A percentile compares a stretch with the other conserved stretches of the same genome.
Conservation (phyloP, 2,888 invertebrate genomes). For the Nomada fabriciana region DNA sequence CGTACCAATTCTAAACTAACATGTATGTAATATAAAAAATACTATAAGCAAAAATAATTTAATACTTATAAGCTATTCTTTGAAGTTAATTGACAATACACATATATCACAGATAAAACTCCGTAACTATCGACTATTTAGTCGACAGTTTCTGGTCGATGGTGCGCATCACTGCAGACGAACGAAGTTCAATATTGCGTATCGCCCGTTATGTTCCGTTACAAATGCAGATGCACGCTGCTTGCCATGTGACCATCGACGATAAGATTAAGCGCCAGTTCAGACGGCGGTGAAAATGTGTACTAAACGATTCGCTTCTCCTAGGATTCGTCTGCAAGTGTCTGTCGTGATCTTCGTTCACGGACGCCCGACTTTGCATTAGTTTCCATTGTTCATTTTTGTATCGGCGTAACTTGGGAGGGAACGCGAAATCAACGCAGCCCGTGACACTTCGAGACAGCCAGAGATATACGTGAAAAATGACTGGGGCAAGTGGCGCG, state of each 20-base stretch:
- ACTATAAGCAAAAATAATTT: too few species aligned
- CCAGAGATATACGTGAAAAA: slow-evolving; percentile 52
- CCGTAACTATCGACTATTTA: too few species aligned
- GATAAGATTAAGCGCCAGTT: slow-evolving; percentile 22
- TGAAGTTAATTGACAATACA: too few species aligned
- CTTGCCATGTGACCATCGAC: neutral
- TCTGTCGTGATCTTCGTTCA: slow-evolving; percentile 28
- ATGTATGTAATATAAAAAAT: too few species aligned
- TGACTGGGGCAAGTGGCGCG: slow-evolving; percentile 75
- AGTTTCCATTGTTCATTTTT: slow-evolving; percentile 23
- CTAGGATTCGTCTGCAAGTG: slow-evolving; percentile 46
- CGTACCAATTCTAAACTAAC: too few species aligned
- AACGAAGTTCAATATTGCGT: too few species aligned
- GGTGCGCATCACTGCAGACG: too few species aligned
- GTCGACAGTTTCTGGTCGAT: too few species aligned
- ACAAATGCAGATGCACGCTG: too few species aligned
- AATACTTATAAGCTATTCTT: too few species aligned
- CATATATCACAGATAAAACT: too few species aligned
- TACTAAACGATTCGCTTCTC: slow-evolving; percentile 42
- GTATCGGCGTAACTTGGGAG: slow-evolving; percentile 23
- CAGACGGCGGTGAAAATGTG: slow-evolving; percentile 23
- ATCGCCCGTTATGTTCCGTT: too few species aligned
- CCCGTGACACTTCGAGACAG: slow-evolving; percentile 8
- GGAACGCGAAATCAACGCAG: neutral
- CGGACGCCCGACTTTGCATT: slow-evolving; percentile 28